phyloP scores from a whole-genome alignment of 2,888 invertebrate species.

The Thelaira solivaga region DNA sequence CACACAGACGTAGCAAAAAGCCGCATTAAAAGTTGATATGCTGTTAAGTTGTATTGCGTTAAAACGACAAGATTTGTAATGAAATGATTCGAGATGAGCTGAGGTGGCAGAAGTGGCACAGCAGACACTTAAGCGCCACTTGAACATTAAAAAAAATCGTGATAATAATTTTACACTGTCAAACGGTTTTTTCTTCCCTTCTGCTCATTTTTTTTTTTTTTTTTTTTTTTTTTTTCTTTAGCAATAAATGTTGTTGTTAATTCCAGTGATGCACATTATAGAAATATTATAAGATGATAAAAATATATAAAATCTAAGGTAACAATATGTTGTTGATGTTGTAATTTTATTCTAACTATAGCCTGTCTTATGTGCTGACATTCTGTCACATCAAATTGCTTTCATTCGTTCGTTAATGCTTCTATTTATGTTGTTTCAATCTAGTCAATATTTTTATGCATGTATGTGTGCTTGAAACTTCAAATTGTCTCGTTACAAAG shows the following conservation, averaged over 20 bases:
- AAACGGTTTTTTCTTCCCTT: conserved; percentile 27
- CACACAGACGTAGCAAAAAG: too few relatives aligned
- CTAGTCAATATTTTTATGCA: not conserved
- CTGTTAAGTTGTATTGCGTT: not conserved
- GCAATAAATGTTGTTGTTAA: too few relatives aligned
- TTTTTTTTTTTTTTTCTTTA: too few relatives aligned
- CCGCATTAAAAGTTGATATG: not conserved
- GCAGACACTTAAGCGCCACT: conserved; percentile 62
- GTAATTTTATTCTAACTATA: conserved; percentile 1
- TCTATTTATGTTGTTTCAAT: conserved; percentile 25
- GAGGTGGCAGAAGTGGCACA: conserved; percentile 33
- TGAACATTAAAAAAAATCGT: conserved; percentile 63
- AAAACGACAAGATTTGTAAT: not conserved
- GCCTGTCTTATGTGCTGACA: conserved; percentile 41
- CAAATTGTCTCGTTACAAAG: conserved; percentile 11
- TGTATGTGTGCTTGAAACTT: too few relatives aligned
- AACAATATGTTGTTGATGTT: conserved; percentile 2
- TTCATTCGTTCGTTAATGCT: conserved; percentile 44
- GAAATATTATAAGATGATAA: too few relatives aligned
- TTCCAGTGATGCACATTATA: too few relatives aligned
- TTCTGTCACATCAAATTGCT: conserved; percentile 53
- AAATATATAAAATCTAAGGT: not conserved
- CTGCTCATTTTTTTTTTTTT: too few relatives aligned
- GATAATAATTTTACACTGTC: conserved; percentile 61
- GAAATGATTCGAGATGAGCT: conserved; percentile 4